Evolutionary conservation across 2,888 invertebrate genomes (phyloP).

Genomic region (Amitus sp.): DNA sequence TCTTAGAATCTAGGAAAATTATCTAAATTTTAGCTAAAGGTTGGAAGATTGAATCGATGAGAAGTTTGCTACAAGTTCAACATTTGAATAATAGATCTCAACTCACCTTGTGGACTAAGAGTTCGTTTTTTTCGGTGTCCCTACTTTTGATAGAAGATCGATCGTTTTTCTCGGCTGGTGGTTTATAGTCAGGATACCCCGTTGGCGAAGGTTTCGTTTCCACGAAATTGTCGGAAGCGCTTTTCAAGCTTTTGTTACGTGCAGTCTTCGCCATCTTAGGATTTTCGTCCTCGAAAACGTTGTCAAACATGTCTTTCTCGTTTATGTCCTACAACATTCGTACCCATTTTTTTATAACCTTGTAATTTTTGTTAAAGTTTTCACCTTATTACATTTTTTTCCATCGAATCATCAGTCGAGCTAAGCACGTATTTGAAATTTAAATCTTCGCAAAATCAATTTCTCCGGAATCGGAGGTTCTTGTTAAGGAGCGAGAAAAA

Average conservation of each 20-base stretch:
- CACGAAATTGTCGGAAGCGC: conserved; percentile 25
- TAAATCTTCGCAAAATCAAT: too few species aligned
- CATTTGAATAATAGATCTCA: not conserved
- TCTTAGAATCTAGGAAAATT: not conserved
- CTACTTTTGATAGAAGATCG: conserved; percentile 42
- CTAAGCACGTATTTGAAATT: too few species aligned
- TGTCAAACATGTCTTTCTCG: conserved; percentile 84
- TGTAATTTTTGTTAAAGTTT: too few species aligned
- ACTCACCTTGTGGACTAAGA: conserved; percentile 56
- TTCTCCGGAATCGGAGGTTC: not conserved
- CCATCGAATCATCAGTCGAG: too few species aligned
- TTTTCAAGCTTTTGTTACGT: conserved; percentile 24
- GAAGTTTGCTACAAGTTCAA: too few species aligned
- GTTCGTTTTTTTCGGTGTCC: conserved; percentile 49
- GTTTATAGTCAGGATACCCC: conserved; percentile 83
- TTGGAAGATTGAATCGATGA: too few species aligned
- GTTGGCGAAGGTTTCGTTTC: conserved; percentile 76
- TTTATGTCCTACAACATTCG: conserved; percentile 67
- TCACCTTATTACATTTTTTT: too few species aligned
- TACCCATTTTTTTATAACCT: not conserved
- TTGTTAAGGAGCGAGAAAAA: not conserved
- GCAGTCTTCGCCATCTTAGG: conserved; percentile 15
- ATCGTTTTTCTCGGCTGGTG: conserved; percentile 71
- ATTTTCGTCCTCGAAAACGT: conserved; percentile 78
- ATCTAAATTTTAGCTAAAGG: not conserved